A percentile compares a stretch with the other conserved stretches of the same genome.
These are phyloP conservation scores for Eptesicus fuscus DNA, from an alignment of 2,113 vertebrate species.

Conservation along the genomic window DNA sequence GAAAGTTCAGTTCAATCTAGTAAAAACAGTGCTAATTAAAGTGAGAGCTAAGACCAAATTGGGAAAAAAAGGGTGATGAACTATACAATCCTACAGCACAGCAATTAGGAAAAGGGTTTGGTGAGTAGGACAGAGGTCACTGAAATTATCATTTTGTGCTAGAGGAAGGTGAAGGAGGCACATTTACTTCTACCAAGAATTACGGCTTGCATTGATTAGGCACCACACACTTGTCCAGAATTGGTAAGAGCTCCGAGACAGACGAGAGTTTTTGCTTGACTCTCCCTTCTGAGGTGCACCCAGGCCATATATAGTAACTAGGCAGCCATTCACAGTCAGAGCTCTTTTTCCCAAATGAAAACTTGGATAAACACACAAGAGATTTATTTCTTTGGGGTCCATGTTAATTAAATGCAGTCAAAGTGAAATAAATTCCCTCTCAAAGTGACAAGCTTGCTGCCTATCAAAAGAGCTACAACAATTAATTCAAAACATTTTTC, in stretches of 20 bases:
- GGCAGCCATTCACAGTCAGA: neutral
- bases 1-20: neutral
- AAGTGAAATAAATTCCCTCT: conserved; percentile 39
- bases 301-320: neutral
- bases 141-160: neutral
- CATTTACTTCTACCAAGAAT: neutral
- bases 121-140: neutral
- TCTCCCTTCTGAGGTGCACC: neutral
- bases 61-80: neutral
- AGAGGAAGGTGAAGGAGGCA: neutral
- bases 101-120: neutral
- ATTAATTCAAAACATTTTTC: neutral
- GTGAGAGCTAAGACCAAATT: neutral
- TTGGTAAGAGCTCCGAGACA: neutral
- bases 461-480: neutral
- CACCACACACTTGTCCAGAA: neutral
- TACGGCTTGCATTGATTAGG: neutral
- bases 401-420: conserved; percentile 50
- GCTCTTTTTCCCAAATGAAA: neutral
- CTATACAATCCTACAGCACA: neutral
- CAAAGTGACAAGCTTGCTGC: neutral
- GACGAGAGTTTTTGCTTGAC: neutral
- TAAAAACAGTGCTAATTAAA: conserved; percentile 38
- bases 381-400: conserved; percentile 48
- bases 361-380: conserved; percentile 23